These are phyloP conservation scores for Pitangus sulphuratus DNA, from an alignment of 2,797 vertebrate species.

Conservation along the genomic window DNA sequence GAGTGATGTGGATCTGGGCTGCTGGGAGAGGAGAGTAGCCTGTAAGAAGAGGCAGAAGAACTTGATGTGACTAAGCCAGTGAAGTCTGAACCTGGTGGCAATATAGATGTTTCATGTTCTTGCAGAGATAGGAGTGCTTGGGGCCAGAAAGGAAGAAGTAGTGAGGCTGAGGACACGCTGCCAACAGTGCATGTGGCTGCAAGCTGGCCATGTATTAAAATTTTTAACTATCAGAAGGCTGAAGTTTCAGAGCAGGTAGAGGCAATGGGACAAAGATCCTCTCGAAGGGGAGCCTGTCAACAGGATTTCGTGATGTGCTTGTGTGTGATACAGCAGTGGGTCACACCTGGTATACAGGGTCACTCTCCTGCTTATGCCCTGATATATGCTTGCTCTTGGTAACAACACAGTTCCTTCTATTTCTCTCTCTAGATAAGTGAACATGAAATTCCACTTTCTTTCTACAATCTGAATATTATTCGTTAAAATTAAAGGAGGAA, in stretches of 20 bases:
- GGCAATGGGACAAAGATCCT: neutral
- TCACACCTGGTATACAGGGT: neutral
- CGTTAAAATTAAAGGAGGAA: neutral
- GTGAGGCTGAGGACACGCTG: neutral
- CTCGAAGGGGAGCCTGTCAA: neutral
- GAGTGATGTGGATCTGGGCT: neutral
- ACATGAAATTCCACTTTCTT: neutral
- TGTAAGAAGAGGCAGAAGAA: neutral
- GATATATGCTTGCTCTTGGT: neutral
- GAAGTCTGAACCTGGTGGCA: neutral
- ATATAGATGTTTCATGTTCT: neutral
- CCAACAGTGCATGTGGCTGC: neutral
- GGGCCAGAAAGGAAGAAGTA: neutral
- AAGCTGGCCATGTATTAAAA: neutral
- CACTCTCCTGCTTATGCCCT: accelerated
- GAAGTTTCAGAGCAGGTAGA: neutral
- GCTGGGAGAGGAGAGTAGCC: neutral
- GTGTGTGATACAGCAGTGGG: neutral
- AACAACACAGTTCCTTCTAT: neutral
- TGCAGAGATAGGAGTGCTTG: neutral
- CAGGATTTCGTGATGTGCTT: neutral
- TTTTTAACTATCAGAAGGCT: neutral
- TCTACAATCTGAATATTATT: neutral
- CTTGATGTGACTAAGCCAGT: neutral
- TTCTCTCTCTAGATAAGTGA: neutral